Base-by-base conservation (phyloP, 2,888 invertebrate species). In the Diplazon laetatorius region DNA sequence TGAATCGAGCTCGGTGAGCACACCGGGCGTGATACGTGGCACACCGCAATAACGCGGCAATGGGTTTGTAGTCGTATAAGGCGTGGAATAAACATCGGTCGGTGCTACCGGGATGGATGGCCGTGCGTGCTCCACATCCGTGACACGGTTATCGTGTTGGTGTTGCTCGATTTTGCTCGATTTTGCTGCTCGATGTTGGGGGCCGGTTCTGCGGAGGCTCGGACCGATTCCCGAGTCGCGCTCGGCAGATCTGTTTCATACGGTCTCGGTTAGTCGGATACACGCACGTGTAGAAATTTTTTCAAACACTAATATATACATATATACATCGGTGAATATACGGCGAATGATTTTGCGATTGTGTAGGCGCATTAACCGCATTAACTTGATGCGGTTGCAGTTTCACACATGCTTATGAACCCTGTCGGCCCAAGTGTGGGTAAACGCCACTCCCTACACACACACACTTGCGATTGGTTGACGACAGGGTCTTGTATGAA, bases 111-210 rank as follows among this genome's bases (percentile, higher is more conserved):
- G 78, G 82, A 85, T 83, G 85, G 81, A 84, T 84, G 79, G 81
- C n/a, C 83, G 84, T 85, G 87, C 86, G 84, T 90, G 91, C 88
- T 90, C 91, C 81, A 91, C 89, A 90, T 91, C 86, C 88, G 89
- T 90, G 91, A 90, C 90, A 90, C 89, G 87, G 88, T 91, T 90
- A 89, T 90, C 86, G 85, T 83, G 85, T 75, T n/a, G n/a, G n/a
- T 84, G 85, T 69, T 70, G 63, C 50, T 73, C 60, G 62, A 59
- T 60, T 60, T 71, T 39, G 69, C 52, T 20, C 25, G 69, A 22
- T 39, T 52, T 44, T 60, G 65, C 66, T 63, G 44, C 14, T 52
- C 44, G n/a, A n/a, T n/a, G n/a, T 30, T 22, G 71, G 62, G 63
- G 78, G 78, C 74, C 74, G 78, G 75, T 79, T 76, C 72, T 75